These are phyloP conservation scores for Emydocephalus ijimae DNA, from an alignment of 2,113 vertebrate species.

Conservation along the genomic window DNA sequence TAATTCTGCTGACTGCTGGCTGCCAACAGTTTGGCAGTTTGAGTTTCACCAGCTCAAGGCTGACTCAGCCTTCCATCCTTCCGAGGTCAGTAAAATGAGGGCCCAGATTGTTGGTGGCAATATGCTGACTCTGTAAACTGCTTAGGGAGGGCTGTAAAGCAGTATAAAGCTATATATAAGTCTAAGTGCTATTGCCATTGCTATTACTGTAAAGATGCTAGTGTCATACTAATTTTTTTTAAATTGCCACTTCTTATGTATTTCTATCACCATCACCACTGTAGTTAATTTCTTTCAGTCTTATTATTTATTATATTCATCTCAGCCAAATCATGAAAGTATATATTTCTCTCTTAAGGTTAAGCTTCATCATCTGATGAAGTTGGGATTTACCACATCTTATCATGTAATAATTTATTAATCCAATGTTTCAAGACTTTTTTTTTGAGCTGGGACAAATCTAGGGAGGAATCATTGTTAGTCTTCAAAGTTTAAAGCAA, in stretches of 20 bases:
- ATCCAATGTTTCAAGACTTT: background rate
- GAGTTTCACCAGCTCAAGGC: no score
- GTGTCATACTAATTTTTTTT: background rate
- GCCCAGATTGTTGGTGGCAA: no score
- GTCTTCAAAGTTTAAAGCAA: background rate
- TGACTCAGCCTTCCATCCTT: no score
- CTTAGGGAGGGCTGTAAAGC: no score
- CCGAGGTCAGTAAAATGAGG: no score
- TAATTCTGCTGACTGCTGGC: no score
- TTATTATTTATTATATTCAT: background rate
- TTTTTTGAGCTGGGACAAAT: background rate
- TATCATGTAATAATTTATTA: background rate
- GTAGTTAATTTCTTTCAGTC: background rate
- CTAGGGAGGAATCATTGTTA: background rate
- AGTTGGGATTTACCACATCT: background rate
- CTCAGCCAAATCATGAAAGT: background rate
- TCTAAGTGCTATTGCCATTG: no score
- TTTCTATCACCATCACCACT: background rate
- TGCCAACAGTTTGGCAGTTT: no score
- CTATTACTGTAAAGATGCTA: background rate
- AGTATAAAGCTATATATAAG: no score
- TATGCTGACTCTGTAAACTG: no score
- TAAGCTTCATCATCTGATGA: background rate
- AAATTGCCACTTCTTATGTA: background rate
- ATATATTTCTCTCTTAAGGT: background rate